Conservation (phyloP, 2,113 vertebrate genomes). For the Chunga burmeisteri region DNA sequence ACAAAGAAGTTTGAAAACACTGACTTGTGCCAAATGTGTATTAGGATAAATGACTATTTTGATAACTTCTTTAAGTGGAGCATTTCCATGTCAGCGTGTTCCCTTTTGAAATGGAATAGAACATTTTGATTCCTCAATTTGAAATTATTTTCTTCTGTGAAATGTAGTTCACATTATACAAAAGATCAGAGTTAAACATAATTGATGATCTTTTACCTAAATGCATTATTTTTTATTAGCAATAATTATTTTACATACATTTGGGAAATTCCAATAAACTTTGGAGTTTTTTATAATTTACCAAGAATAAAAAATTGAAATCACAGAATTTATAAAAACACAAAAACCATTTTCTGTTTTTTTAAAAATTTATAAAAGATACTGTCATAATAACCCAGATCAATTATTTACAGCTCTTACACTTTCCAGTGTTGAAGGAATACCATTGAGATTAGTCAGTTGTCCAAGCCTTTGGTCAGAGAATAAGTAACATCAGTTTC, state of each 20-base stretch:
- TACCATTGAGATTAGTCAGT: not conserved
- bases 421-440: not conserved
- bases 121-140: not conserved
- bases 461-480: not conserved
- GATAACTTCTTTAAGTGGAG: not conserved
- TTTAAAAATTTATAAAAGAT: not conserved
- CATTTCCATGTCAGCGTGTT: not conserved
- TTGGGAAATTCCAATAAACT: not conserved
- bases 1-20: not conserved
- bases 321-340: not conserved
- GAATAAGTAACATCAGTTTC: not conserved
- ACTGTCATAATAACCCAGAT: not conserved
- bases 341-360: not conserved
- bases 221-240: not conserved
- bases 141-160: not conserved
- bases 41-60: not conserved
- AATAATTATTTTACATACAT: not conserved
- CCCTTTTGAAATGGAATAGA: not conserved
- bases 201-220: not conserved
- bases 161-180: not conserved
- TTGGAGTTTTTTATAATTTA: fast-evolving
- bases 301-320: not conserved
- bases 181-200: not conserved
- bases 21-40: not conserved
- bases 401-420: not conserved